A percentile compares a stretch with the other conserved stretches of the same genome.
Evolutionary conservation across 2,113 vertebrate genomes (phyloP).

Genomic region (Tichodroma muraria): DNA sequence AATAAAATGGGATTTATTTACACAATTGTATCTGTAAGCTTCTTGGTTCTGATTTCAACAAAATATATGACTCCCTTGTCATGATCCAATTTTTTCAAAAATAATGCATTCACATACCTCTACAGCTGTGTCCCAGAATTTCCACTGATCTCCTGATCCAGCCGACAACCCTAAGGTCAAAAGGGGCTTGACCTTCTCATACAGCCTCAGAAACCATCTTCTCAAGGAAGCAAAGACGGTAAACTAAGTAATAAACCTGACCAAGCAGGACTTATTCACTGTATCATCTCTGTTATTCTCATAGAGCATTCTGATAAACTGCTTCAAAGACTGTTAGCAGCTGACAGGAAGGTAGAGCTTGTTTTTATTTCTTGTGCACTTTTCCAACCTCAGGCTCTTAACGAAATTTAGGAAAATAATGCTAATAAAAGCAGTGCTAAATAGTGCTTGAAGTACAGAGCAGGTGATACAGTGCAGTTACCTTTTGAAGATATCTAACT

Average conservation of each 20-base stretch:
- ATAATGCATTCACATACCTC: not conserved
- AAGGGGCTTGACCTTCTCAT: not conserved
- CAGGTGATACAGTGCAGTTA: not conserved
- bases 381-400: not conserved
- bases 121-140: not conserved
- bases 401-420: not conserved
- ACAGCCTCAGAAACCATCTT: not conserved
- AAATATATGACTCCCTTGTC: not conserved
- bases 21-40: not conserved
- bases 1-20: constrained; percentile 8
- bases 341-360: not conserved
- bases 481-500: not conserved
- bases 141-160: not conserved
- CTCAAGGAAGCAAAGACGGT: not conserved
- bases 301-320: not conserved
- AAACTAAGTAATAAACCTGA: not conserved
- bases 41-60: not conserved
- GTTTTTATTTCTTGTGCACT: not conserved
- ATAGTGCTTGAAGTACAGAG: not conserved
- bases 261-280: not conserved
- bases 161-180: not conserved
- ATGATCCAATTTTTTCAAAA: not conserved
- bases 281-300: not conserved
- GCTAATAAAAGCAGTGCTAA: not conserved
- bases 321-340: not conserved